A percentile compares a stretch with the other conserved stretches of the same genome.
Evolutionary conservation across 2,113 vertebrate species (phyloP).

Genomic region (Poeciliopsis retropinna): DNA sequence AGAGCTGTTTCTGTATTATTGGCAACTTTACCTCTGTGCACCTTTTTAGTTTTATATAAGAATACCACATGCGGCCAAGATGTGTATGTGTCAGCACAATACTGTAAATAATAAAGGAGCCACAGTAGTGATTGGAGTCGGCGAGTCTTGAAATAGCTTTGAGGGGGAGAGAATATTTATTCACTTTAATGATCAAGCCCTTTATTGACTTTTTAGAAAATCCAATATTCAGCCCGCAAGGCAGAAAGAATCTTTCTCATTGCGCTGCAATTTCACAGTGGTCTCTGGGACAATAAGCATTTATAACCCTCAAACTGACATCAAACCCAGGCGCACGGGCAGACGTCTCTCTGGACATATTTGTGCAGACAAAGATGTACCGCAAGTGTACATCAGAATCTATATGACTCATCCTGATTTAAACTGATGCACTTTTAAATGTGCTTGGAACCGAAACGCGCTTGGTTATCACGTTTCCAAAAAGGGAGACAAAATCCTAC

Average conservation of each 20-base stretch:
- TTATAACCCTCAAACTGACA: conserved; percentile 68
- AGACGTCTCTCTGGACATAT: conserved; percentile 27
- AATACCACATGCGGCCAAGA: conserved; percentile 53
- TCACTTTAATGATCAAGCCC: conserved; percentile 81
- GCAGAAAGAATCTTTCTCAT: conserved; percentile 71
- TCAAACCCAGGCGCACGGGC: conserved; percentile 8
- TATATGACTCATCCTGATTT: not conserved
- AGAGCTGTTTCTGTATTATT: conserved; percentile 74
- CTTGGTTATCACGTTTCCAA: not conserved
- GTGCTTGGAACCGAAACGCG: not conserved
- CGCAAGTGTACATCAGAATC: not conserved
- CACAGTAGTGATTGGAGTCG: conserved; percentile 65
- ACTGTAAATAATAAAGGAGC: conserved; percentile 78
- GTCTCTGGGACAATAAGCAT: conserved; percentile 74
- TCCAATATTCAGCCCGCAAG: conserved; percentile 81
- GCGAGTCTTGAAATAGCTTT: conserved; percentile 76
- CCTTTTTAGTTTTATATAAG: conserved; percentile 65
- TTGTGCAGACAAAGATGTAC: conserved; percentile 25
- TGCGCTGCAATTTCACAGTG: conserved; percentile 70
- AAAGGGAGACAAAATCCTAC: not conserved
- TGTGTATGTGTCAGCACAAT: conserved; percentile 76
- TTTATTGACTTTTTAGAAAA: conserved; percentile 83
- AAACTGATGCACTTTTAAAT: conserved; percentile 8
- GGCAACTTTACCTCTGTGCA: conserved; percentile 59
- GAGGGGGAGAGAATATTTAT: conserved; percentile 81